phyloP scores from a whole-genome alignment of 2,797 vertebrate species.

The Phataginus tricuspis region DNA sequence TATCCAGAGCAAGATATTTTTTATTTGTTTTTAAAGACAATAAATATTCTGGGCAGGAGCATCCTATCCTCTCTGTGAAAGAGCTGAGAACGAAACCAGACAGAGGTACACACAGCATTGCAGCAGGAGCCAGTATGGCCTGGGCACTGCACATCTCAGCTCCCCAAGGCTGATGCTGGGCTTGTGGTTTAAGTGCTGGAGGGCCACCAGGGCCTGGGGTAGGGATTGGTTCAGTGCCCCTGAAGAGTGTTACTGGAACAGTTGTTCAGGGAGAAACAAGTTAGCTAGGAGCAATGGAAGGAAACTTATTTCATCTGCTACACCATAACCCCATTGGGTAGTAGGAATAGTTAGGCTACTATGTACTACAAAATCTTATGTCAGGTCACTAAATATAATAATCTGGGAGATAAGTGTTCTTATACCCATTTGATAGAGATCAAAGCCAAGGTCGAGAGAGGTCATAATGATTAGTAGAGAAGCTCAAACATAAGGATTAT shows the following conservation, averaged over 20 bases:
- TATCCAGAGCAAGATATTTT: not conserved
- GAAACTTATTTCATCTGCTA: not conserved
- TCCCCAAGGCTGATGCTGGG: not conserved
- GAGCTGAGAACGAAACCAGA: not conserved
- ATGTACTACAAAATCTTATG: not conserved
- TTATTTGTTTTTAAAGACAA: constrained; percentile 12
- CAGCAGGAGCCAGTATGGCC: rapidly evolving
- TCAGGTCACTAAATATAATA: not conserved
- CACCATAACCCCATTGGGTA: not conserved
- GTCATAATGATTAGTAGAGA: not conserved
- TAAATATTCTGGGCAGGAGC: not conserved
- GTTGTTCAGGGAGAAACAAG: not conserved
- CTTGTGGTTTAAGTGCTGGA: not conserved
- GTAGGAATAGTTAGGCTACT: not conserved
- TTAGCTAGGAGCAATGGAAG: not conserved
- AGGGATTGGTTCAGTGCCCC: not conserved
- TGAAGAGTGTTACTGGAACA: not conserved
- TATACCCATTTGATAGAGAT: not conserved
- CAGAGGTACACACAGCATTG: not conserved
- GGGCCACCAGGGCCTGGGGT: not conserved
- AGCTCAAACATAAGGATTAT: not conserved
- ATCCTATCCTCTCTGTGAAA: not conserved
- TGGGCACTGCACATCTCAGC: not conserved
- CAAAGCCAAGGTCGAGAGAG: not conserved
- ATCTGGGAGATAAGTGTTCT: not conserved